phyloP scores from a whole-genome alignment of 1,140 invertebrate genomes.

The Drosophila athabasca region DNA sequence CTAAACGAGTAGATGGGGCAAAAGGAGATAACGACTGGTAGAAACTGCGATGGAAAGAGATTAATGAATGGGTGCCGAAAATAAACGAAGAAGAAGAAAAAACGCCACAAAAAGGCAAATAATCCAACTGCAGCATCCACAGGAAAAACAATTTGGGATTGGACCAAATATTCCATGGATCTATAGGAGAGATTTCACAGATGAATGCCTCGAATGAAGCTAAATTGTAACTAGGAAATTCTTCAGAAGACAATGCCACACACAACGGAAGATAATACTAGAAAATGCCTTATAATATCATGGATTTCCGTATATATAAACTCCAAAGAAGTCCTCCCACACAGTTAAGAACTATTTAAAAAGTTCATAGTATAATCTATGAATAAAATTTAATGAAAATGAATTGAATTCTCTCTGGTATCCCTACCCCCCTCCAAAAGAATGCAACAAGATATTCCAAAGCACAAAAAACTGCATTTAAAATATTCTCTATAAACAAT shows the following conservation, averaged over 20 bases:
- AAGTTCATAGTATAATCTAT: too few relatives aligned
- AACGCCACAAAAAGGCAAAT: background rate
- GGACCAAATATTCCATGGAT: background rate
- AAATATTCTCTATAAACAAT: slow-evolving; percentile 36
- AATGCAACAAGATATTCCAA: slow-evolving; percentile 2
- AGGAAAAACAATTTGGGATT: slow-evolving; percentile 22
- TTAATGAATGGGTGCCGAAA: slow-evolving; percentile 14
- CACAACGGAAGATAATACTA: too few relatives aligned
- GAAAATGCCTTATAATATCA: too few relatives aligned
- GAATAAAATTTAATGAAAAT: too few relatives aligned
- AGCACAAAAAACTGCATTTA: slow-evolving; percentile 15
- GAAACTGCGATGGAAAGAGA: background rate
- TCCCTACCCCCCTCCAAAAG: background rate
- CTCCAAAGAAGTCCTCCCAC: too few relatives aligned
- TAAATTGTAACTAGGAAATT: too few relatives aligned
- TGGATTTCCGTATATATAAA: too few relatives aligned
- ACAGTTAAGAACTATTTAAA: background rate
- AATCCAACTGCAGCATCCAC: slow-evolving; percentile 12
- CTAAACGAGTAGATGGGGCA: background rate
- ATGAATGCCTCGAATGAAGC: too few relatives aligned
- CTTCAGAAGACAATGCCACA: too few relatives aligned
- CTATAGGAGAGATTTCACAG: too few relatives aligned
- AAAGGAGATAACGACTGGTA: slow-evolving; percentile 18
- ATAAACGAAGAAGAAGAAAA: too few relatives aligned
- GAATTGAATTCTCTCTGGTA: background rate